Evolutionary conservation across 1,140 invertebrate genomes (phyloP), one percentile per base, ranked within the genome.

Genomic region (Drosophila aff.): DNA sequence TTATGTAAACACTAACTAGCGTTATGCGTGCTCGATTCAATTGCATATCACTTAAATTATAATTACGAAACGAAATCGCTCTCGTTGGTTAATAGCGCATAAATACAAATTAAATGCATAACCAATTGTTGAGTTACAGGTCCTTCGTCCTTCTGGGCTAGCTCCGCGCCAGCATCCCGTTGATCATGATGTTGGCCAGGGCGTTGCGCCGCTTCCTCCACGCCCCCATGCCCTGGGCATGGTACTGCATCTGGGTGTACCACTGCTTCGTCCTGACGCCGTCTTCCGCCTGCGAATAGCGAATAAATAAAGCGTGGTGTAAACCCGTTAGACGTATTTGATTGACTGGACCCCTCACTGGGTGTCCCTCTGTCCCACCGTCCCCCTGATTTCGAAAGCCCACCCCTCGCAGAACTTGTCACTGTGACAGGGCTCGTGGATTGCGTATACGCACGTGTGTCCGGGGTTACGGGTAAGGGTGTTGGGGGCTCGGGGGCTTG

Each of bases 151-250:
- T 31, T 2, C 40, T 38, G 28, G 65, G 69, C 69, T 89, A 89
- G 59, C 85, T 90, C 36, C 91, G 76, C 7, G 94, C 93, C 58
- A 95, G 94, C 96, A 97, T 97, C 31, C 97, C 96, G 92, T 97
- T 98, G 83, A 98, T 98, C 97, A 99, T 98, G 72, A 99, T 99
- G 93, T 99, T 99, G 38, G 98, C 97, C 68, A 99, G 93, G 2
- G 98, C 98, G 84, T 98, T 98, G 21, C 98, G 94, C 82, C 98
- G 94, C 93, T 96, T 96, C 67, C 98, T 95, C 98, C 98, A 99
- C 15, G 96, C 95, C 41, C 98, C 98, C 50, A 98, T 96, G 46
- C 97, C 97, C 92, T 98, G 97, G 13, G 97, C 96, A 91, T 98
- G 97, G 87, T 96, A 96, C 92, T 98, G 97, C 16, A 99, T 93